A percentile compares a stretch with the other conserved stretches of the same genome.
Evolutionary conservation across 1,140 invertebrate genomes (phyloP).

Genomic region (Orius insidiosus): DNA sequence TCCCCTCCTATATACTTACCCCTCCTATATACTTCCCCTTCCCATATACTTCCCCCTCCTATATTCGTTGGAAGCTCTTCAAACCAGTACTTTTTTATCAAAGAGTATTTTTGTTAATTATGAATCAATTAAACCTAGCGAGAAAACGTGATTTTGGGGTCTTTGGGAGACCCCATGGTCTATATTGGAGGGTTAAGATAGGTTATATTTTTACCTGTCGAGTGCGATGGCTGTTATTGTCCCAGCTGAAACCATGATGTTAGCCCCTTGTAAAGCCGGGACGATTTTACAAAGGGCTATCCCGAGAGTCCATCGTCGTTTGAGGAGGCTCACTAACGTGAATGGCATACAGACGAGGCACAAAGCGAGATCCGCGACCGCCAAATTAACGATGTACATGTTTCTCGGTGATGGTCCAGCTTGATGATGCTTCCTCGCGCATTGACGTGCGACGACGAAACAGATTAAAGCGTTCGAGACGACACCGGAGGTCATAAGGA

Average conservation of each 20-base stretch:
- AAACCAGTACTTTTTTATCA: no score
- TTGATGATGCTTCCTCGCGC: slow-evolving; percentile 23
- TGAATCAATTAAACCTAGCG: no score
- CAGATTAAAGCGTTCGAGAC: slow-evolving; percentile 27
- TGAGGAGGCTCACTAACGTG: slow-evolving; percentile 30
- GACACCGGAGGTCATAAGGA: slow-evolving; percentile 20
- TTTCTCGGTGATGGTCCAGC: slow-evolving; percentile 30
- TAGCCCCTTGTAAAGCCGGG: slow-evolving; percentile 31
- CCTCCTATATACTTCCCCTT: no score
- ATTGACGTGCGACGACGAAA: slow-evolving; percentile 24
- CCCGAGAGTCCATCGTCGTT: slow-evolving; percentile 25
- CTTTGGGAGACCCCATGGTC: no score
- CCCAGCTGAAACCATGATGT: slow-evolving; percentile 38
- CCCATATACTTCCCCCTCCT: no score
- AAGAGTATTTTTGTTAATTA: no score
- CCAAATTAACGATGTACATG: slow-evolving; percentile 40
- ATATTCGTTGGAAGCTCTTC: no score
- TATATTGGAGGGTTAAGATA: neutral
- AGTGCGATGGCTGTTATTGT: slow-evolving; percentile 37
- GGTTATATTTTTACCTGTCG: slow-evolving; percentile 27
- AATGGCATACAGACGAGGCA: slow-evolving; percentile 38
- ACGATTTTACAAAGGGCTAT: slow-evolving; percentile 35
- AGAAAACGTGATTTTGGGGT: no score
- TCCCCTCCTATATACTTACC: no score
- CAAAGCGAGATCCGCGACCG: slow-evolving; percentile 35